Base-by-base conservation (phyloP, 2,888 invertebrate species). In the Matsumyia berberina region DNA sequence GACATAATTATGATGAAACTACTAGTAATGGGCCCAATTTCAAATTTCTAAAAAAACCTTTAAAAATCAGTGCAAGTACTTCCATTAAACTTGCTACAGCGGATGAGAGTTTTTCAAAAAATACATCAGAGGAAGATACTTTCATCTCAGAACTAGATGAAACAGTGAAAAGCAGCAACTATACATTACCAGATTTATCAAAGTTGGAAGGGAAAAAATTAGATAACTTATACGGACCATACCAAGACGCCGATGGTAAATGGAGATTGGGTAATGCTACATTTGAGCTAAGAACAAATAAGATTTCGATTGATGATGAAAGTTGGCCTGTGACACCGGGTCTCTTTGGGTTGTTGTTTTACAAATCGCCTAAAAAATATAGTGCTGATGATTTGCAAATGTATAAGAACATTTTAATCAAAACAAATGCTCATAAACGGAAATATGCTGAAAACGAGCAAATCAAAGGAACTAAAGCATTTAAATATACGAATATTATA, bases 361-460 rank as follows among this genome's bases (percentile, higher is more conserved):
- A 55, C 17, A 44, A 70, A 57, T 2, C 11, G 57, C 69, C 57
- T 24, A 24, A 24, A 24, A 24, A 24, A 24, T 24, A 24, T 24
- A 24, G 24, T 24, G 44, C 51, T 35, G n/a, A 1, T 12, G 76
- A 72, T 51, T 31, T 70, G 29, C 29, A 76, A 42, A 42, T 31
- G 8, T 64, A 69, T 12, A 73, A 83, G 24, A 39, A 42, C 37
- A 58, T 24, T 24, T 57, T 57, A 58, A 44, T 29, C 17, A 44
- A 35, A 15, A 82, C 76, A 35, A 79, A 72, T 67, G 62, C 70
- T 6, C 55, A 83, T 17, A 78, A 51, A 62, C 69, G 66, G 15
- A 11, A 44, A 35, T 51, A 70, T 55, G 11, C 62, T 51, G 7
- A 46, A 64, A 69, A 57, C 15, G 15, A 8, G 15, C 66, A 69